Base-by-base conservation (phyloP, 2,113 vertebrate species). In the Sturnira hondurensis region DNA sequence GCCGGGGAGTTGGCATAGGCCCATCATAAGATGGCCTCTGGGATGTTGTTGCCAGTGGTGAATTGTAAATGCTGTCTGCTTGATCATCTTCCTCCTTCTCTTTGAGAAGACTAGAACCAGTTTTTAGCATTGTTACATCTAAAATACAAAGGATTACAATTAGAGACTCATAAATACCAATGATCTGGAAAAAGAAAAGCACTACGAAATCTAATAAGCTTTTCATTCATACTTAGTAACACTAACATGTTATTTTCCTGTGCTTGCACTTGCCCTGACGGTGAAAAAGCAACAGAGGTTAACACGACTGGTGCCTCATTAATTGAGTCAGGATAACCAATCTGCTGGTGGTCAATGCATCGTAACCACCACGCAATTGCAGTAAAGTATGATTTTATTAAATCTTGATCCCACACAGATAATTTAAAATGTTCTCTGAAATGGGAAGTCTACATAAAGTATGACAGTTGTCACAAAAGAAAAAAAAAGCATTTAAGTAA, bases 1-100 rank as follows among this genome's bases (percentile, higher is more conserved):
- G 99, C 36, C 73, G 99, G 1, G 98, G 98, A 2, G 99, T 99
- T 65, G 99, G 99, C 98, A 99, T 11, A 2, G 99, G 99, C 1
- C 99, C 99, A 2, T 99, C 98, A 10, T 99, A 99, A 52, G 98
- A 95, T 0, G 98, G 98, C 33, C 97, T 98, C 0, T 98, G 98
- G 3, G 93, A 92, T 22, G 91, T 94, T 20, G 91, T 94, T 4
- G 97, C 84, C 1, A 95, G 96, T 5, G 97, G 98, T 4, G 98
- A 83, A 43, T 95, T 97, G 31, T 96, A 95, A 67, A 98, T 86
- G 8, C 95, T 97, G 92, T 96, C 97, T 0, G 91, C 47, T 28
- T 95, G 96, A 54, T 97, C 98, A 9, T 98, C 98, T 15, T 98
- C 98, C 0, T 98, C 98, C 4, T 97, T 97, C 0, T 98, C 98